These are phyloP conservation scores for Mizuhopecten yessoensis DNA, from an alignment of 1,140 invertebrate genomes.

Conservation along the genomic window DNA sequence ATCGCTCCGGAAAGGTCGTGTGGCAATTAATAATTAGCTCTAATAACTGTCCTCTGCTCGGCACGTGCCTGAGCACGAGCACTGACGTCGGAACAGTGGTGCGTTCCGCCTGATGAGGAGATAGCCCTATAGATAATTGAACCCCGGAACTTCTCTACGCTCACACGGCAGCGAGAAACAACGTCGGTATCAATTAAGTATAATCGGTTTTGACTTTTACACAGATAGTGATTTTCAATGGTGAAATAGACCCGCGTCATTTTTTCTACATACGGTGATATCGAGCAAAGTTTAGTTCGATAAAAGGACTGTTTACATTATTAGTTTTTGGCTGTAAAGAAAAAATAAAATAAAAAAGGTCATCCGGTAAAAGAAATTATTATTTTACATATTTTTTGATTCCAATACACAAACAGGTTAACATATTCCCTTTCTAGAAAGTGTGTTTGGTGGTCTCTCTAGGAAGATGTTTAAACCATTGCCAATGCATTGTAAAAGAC, in stretches of 20 bases:
- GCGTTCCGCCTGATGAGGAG: neutral
- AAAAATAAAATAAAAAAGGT: too few relatives aligned
- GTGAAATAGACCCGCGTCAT: neutral
- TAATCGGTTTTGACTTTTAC: neutral
- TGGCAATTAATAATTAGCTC: slow-evolving; percentile 13
- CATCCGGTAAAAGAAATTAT: too few relatives aligned
- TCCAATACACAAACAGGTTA: too few relatives aligned
- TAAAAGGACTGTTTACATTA: neutral
- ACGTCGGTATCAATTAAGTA: neutral
- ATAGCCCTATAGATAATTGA: slow-evolving; percentile 6
- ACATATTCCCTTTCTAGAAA: too few relatives aligned
- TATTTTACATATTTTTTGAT: too few relatives aligned
- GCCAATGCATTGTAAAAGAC: too few relatives aligned
- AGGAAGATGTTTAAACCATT: too few relatives aligned
- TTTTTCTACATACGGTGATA: neutral
- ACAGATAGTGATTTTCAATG: slow-evolving; percentile 1
- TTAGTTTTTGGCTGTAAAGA: too few relatives aligned
- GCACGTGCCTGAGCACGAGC: neutral
- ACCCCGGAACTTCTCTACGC: slow-evolving; percentile 14
- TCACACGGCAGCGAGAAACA: neutral
- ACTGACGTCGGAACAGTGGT: neutral
- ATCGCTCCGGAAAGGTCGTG: neutral
- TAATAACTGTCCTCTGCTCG: neutral
- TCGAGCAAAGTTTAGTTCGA: neutral
- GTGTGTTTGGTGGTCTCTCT: too few relatives aligned